These are phyloP conservation scores for Archocentrus centrarchus DNA, from an alignment of 2,113 vertebrate species.

Conservation along the genomic window DNA sequence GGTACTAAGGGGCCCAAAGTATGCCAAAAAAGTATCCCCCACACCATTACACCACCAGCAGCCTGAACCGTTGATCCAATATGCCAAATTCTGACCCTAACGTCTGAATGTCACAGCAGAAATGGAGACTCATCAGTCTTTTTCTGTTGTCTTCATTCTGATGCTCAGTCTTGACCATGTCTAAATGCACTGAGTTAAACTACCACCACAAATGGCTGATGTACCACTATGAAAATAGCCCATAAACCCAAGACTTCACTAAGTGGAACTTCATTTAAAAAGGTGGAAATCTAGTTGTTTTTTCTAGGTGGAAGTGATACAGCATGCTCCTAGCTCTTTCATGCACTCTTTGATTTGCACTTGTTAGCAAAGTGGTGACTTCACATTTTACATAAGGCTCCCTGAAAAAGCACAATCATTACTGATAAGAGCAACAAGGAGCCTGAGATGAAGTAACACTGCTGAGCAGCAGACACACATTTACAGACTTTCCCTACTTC, in stretches of 20 bases:
- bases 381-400: constrained; percentile 61
- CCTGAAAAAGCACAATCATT: constrained; percentile 44
- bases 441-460: constrained; percentile 43
- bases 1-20: background rate
- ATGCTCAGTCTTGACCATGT: background rate
- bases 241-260: background rate
- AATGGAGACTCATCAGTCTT: background rate
- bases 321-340: background rate
- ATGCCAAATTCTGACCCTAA: background rate
- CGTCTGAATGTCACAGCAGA: background rate
- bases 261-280: background rate
- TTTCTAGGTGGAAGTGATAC: background rate
- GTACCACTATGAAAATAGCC: too few species aligned
- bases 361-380: constrained; percentile 49
- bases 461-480: constrained; percentile 36
- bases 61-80: background rate
- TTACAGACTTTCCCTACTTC: constrained; percentile 47
- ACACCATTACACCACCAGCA: background rate
- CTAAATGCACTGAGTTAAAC: background rate
- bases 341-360: constrained; percentile 37
- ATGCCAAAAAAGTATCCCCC: background rate
- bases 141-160: background rate
- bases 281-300: background rate
- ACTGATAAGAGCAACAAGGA: constrained; percentile 59
- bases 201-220: too few species aligned